Evolutionary conservation across 2,113 vertebrate species (phyloP).

Genomic region (Strigops habroptila): DNA sequence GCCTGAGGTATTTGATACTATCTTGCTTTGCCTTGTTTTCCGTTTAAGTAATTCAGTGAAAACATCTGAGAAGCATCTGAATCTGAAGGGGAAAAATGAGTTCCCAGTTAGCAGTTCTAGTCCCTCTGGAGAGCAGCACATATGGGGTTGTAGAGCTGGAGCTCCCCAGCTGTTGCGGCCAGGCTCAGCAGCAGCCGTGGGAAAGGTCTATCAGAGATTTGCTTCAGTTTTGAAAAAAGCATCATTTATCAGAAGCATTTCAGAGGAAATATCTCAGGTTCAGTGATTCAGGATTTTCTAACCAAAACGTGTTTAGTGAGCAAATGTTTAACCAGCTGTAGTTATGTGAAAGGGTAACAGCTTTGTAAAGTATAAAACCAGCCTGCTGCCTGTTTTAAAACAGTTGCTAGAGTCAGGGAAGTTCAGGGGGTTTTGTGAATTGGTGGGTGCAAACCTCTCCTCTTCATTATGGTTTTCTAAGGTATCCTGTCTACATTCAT

Average conservation of each 20-base stretch:
- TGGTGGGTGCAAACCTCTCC: background rate
- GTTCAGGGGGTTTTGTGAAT: background rate
- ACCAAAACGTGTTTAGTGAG: background rate
- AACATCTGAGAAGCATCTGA: background rate
- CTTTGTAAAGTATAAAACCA: background rate
- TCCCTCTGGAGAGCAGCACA: background rate
- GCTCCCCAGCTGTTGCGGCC: background rate
- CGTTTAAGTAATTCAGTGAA: background rate
- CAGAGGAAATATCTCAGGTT: background rate
- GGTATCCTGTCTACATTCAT: background rate
- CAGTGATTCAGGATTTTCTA: background rate
- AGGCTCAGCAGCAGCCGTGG: background rate
- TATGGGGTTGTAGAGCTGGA: background rate
- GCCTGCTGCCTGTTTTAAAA: background rate
- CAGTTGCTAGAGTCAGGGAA: background rate
- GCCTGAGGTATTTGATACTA: conserved; percentile 74
- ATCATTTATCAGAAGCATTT: background rate
- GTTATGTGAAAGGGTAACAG: background rate
- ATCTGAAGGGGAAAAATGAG: background rate
- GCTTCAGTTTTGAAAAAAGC: background rate
- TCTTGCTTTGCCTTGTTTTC: background rate
- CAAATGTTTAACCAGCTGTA: conserved; percentile 15
- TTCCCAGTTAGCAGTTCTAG: background rate
- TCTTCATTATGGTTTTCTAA: background rate
- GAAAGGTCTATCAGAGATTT: background rate